phyloP scores from a whole-genome alignment of 2,797 vertebrate species.

The Sparus aurata region DNA sequence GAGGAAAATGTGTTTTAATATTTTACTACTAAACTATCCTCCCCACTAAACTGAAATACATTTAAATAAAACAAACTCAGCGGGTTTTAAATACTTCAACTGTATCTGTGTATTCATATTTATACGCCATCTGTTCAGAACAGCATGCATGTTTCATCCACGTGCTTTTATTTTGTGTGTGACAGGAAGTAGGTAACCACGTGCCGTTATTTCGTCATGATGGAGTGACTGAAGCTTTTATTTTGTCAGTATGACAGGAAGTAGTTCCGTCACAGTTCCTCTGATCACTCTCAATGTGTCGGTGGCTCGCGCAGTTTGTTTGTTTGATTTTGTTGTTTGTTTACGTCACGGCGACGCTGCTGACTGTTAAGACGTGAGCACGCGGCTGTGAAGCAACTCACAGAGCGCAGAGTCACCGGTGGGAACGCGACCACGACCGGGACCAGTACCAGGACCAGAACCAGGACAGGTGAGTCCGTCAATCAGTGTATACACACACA shows the following conservation, averaged over 20 bases:
- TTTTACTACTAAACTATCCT: too few relatives aligned
- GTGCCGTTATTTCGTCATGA: constrained; percentile 7
- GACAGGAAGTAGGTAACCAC: not conserved
- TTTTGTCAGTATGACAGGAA: constrained; percentile 20
- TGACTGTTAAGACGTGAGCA: not conserved
- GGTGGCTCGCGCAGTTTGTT: not conserved
- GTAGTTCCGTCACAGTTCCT: not conserved
- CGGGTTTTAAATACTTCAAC: too few relatives aligned
- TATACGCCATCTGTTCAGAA: too few relatives aligned
- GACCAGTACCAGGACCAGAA: constrained; percentile 18
- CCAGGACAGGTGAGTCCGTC: constrained; percentile 55
- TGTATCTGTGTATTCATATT: too few relatives aligned
- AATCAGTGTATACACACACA: not conserved
- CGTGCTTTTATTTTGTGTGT: too few relatives aligned
- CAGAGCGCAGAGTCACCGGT: not conserved
- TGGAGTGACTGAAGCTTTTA: constrained; percentile 13
- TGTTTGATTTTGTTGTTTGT: not conserved
- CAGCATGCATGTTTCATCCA: too few relatives aligned
- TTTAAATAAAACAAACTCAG: too few relatives aligned
- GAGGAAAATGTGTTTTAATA: too few relatives aligned
- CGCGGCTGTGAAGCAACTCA: not conserved
- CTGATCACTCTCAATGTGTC: not conserved
- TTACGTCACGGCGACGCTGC: constrained; percentile 2
- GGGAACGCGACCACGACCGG: not conserved
- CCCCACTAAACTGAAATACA: too few relatives aligned